Evolutionary conservation across 1,140 invertebrate species (phyloP), one percentile per base, ranked within the genome.

Genomic region (Pentalonia nigronervosa): DNA sequence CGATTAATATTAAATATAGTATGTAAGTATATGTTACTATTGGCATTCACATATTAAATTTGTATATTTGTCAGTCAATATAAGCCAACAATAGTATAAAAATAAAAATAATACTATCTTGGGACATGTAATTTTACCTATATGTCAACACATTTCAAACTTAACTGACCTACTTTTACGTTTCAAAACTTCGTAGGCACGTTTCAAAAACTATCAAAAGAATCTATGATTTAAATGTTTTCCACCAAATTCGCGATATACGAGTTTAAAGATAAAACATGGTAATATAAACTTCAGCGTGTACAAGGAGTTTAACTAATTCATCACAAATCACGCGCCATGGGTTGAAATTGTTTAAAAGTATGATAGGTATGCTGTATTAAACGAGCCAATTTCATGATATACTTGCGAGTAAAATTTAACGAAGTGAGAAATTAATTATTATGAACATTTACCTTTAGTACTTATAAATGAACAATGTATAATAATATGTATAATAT

Each of bases 361-460:
- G 30, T 76, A n/a, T n/a, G 14, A 76, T n/a, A n/a, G 60, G 23
- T 86, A 30, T 25, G 36, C 83, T 41, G n/a, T 83, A 83, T 41
- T 83, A 83, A 83, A 36, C 36, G 20, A 83, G 21, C 34, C 34
- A 83, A 83, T 83, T 41, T 41, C 34, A 17, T 67, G 30, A 67
- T 67, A 67, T n/a, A 76, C 50, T 14, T n/a, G 9, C 8, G 25
- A 90, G 20, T 60, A 30, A 25, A 67, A 90, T 60, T 67, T 45
- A 60, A 76, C 25, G 56, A 47, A 90, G 56, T 41, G 56, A 36
- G 17, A 90, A 56, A 45, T 90, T 34, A 53, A 41, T 90, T n/a
- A 76, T n/a, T 90, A 90, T 67, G 89, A 60, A 76, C 21, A 90
- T 90, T 90, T 60, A 41, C n/a, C n/a, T 86, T 25, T 45, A n/a